phyloP scores from a whole-genome alignment of 1,140 invertebrate genomes.

The Ooceraea biroi region DNA sequence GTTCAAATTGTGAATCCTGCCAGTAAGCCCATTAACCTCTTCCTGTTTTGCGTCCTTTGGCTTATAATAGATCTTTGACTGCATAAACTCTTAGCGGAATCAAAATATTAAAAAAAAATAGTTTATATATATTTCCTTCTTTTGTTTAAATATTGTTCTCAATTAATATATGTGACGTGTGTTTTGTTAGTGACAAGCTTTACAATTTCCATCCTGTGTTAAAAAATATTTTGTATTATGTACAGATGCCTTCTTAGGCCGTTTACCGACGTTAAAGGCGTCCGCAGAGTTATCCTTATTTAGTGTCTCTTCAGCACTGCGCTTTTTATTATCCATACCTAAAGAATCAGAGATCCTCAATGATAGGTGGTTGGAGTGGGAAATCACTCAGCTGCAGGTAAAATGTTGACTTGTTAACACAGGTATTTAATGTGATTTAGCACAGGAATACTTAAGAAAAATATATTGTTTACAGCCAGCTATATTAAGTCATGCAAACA shows the following conservation, averaged over 20 bases:
- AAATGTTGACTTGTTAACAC: constrained; percentile 3
- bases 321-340: constrained; percentile 85
- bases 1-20: constrained; percentile 87
- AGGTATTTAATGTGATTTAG: constrained; percentile 21
- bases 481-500: constrained; percentile 77
- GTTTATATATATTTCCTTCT: background rate
- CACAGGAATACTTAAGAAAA: constrained; percentile 59
- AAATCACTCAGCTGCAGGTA: constrained; percentile 89
- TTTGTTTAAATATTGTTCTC: constrained; percentile 39
- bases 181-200: constrained; percentile 26
- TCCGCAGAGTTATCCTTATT: constrained; percentile 85
- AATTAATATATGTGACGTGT: constrained; percentile 28
- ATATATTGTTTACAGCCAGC: constrained; percentile 78
- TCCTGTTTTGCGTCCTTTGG: constrained; percentile 68
- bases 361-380: constrained; percentile 92
- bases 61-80: background rate
- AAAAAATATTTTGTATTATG: constrained; percentile 47
- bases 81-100: background rate
- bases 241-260: constrained; percentile 75
- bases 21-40: constrained; percentile 84
- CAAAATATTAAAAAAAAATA: constrained; percentile 30
- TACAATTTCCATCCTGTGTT: constrained; percentile 35
- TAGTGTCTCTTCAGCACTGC: constrained; percentile 87
- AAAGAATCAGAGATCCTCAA: constrained; percentile 81
- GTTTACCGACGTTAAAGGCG: constrained; percentile 86